A percentile compares a stretch with the other conserved stretches of the same genome.
Conservation (phyloP, 2,113 vertebrate genomes). For the Petroica traversi region DNA sequence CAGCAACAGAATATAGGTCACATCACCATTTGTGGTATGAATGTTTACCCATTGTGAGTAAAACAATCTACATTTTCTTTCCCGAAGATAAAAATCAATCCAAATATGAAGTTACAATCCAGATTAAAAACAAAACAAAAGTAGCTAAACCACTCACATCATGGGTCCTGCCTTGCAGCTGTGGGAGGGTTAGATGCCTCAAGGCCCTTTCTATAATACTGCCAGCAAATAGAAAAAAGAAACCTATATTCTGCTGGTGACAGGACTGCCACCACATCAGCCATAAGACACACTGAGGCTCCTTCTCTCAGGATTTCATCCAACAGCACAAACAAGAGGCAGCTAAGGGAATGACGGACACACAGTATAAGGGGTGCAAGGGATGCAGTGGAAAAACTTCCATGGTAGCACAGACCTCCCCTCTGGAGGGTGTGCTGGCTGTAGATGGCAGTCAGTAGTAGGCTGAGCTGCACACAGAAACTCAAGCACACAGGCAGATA, state of each 20-base stretch:
- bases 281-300: neutral
- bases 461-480: neutral
- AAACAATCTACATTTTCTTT: constrained; percentile 28
- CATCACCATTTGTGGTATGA: neutral
- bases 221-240: neutral
- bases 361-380: neutral
- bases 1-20: constrained; percentile 1
- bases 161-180: neutral
- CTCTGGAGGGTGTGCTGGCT: neutral
- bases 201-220: neutral
- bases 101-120: neutral
- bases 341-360: neutral
- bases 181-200: neutral
- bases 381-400: neutral
- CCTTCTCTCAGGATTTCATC: neutral
- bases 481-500: neutral
- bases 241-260: neutral
- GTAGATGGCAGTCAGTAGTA: neutral
- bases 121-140: neutral
- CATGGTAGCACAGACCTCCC: neutral
- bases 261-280: neutral
- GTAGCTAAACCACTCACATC: neutral
- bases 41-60: neutral
- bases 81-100: constrained; percentile 36
- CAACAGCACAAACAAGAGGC: neutral